Evolutionary conservation across 1,140 invertebrate species (phyloP).

Genomic region (Leptonema lineaticorne): DNA sequence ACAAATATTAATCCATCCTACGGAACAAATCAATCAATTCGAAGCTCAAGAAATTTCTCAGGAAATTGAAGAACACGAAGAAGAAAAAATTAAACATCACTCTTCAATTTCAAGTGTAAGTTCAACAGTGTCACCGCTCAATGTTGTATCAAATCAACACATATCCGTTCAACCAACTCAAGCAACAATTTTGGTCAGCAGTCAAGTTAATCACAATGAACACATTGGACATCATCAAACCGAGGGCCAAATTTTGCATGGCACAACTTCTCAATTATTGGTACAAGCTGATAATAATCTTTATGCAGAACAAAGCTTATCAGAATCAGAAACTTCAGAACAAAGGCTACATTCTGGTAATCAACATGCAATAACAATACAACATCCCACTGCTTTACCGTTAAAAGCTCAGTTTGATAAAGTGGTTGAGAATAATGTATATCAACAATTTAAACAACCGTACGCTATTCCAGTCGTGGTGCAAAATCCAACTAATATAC

Average conservation of each 20-base stretch:
- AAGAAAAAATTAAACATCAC: constrained; percentile 34
- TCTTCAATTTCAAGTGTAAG: constrained; percentile 1
- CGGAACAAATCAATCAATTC: constrained; percentile 40
- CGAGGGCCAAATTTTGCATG: neutral
- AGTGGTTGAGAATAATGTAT: constrained; percentile 4
- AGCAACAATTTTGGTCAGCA: neutral
- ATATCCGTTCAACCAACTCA: neutral
- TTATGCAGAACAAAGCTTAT: neutral
- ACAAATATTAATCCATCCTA: constrained; percentile 39
- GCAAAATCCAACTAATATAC: constrained; percentile 44
- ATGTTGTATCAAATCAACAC: neutral
- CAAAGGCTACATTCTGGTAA: neutral
- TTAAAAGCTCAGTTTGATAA: constrained; percentile 8
- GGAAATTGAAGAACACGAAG: constrained; percentile 39
- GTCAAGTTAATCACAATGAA: constrained; percentile 11
- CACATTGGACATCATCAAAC: neutral
- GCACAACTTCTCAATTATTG: neutral
- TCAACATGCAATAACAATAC: neutral
- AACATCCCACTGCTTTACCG: constrained; percentile 4
- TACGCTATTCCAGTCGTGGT: constrained; percentile 33
- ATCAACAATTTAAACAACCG: constrained; percentile 16
- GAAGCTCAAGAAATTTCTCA: constrained; percentile 41
- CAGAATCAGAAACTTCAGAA: neutral
- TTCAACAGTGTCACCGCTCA: neutral
- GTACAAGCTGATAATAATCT: neutral